Conservation (phyloP, 2,113 vertebrate species). For the Pampusana beccarii region DNA sequence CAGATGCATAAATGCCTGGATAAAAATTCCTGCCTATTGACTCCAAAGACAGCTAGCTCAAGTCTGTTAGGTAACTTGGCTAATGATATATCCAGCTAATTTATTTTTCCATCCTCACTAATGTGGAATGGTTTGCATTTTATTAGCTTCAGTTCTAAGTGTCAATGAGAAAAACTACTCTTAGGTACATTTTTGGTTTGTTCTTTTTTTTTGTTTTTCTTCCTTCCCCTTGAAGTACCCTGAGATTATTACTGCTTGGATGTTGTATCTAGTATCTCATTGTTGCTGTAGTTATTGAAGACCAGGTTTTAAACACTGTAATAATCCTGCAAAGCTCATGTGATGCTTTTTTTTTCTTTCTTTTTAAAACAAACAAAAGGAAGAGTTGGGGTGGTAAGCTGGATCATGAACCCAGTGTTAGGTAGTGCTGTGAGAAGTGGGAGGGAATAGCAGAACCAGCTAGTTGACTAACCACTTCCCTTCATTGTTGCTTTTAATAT, state of each 20-base stretch:
- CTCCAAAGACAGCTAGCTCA: not conserved
- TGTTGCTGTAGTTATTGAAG: not conserved
- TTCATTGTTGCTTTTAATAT: conserved; percentile 75
- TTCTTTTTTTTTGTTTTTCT: not conserved
- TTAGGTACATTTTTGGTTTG: not conserved
- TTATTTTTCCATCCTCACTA: not conserved
- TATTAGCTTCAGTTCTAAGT: not conserved
- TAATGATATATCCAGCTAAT: not conserved
- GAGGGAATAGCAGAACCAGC: conserved; percentile 75
- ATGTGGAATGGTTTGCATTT: not conserved
- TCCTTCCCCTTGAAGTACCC: not conserved
- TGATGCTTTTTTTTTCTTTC: accelerated
- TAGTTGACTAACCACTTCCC: conserved; percentile 83
- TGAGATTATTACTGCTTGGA: not conserved
- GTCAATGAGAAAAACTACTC: not conserved
- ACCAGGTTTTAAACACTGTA: not conserved
- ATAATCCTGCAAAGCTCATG: not conserved
- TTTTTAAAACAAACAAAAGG: not conserved
- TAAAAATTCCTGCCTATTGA: not conserved
- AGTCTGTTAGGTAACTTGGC: not conserved
- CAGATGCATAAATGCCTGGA: not conserved
- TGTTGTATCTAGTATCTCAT: not conserved
- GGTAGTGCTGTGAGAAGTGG: conserved; percentile 68
- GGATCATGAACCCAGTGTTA: conserved; percentile 34
- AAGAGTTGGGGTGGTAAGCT: conserved; percentile 24